Evolutionary conservation across 1,140 invertebrate species (phyloP), one percentile per base, ranked within the genome.

Genomic region (Drosophila takahashii): DNA sequence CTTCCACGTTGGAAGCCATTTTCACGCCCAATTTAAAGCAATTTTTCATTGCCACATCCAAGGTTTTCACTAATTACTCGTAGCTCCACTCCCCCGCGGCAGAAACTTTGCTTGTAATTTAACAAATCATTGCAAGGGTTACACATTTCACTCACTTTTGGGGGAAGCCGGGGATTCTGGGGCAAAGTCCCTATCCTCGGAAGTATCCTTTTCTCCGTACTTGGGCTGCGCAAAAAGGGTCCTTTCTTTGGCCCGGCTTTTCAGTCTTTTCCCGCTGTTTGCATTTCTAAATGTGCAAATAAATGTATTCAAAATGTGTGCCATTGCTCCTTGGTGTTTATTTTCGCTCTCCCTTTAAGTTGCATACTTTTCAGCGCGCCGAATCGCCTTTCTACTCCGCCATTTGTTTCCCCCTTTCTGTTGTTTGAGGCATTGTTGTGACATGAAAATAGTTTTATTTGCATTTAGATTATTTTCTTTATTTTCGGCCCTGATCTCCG

Each of bases 391-490:
- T 60, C 53, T 26, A 16, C 32, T 48, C 48, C 22, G 41, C 27
- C 47, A 18, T 11, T 51, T 51, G 57, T 27, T 64, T 64, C 27
- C 54, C 42, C 41, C 0, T 8, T 41, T 41, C 3, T 42, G 48
- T 65, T 72, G 47, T 83, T 66, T 50, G 65, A 51, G 47, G 52
- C 64, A 71, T 79, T 79, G 70, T 81, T 78, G 60, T 60, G 47
- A 50, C 60, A 61, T 61, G 77, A 61, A 58, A 86, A 87, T 89
- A 86, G 83, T 89, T 89, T 56, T 72, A 71, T 83, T 89, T 83
- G 83, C 84, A 87, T 87, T 87, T 89, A 79, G 66, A 87, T 89
- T 79, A 84, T 89, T 89, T 79, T 64, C 44, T 58, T 51, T 58
- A 37, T 51, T 41, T 48, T 42, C 15, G 26, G 11, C 27, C 22